phyloP scores from a whole-genome alignment of 2,113 vertebrate genomes.

The Ptilorrhoa leucosticta region DNA sequence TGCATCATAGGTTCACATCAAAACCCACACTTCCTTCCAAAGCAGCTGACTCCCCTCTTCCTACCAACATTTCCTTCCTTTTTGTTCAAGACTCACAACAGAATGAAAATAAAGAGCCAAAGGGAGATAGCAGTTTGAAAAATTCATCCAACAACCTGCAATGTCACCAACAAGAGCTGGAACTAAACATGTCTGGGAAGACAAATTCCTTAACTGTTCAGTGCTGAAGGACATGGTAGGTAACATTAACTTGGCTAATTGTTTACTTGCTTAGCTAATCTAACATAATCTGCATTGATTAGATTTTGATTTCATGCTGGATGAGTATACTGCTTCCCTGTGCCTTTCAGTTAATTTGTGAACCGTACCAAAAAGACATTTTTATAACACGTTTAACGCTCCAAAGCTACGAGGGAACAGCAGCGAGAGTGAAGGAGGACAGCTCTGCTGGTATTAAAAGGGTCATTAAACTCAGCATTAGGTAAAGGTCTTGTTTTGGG shows the following conservation, averaged over 20 bases:
- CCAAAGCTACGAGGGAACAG: constrained; percentile 67
- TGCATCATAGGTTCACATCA: not conserved
- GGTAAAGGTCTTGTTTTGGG: constrained; percentile 76
- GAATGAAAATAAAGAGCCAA: not conserved
- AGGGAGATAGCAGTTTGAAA: not conserved
- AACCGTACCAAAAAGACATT: constrained; percentile 70
- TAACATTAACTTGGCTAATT: constrained; percentile 59
- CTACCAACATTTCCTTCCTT: not conserved
- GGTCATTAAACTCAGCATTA: constrained; percentile 84
- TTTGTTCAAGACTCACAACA: not conserved
- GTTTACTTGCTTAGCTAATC: constrained; percentile 61
- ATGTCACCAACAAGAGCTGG: not conserved
- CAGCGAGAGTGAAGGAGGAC: constrained; percentile 69
- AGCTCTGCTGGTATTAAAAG: constrained; percentile 79
- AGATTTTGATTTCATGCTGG: constrained; percentile 76
- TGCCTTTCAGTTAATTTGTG: constrained; percentile 68
- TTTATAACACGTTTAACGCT: constrained; percentile 70
- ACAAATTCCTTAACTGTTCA: not conserved
- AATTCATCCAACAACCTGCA: not conserved
- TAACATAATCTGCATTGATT: constrained; percentile 52
- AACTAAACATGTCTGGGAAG: not conserved
- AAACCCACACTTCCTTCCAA: not conserved
- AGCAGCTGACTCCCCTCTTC: not conserved
- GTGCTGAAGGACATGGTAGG: constrained; percentile 62
- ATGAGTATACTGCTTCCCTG: constrained; percentile 60